Evolutionary conservation across 2,888 invertebrate species (phyloP), one percentile per base, ranked within the genome.

Genomic region (Petrolisthes cinctipes): DNA sequence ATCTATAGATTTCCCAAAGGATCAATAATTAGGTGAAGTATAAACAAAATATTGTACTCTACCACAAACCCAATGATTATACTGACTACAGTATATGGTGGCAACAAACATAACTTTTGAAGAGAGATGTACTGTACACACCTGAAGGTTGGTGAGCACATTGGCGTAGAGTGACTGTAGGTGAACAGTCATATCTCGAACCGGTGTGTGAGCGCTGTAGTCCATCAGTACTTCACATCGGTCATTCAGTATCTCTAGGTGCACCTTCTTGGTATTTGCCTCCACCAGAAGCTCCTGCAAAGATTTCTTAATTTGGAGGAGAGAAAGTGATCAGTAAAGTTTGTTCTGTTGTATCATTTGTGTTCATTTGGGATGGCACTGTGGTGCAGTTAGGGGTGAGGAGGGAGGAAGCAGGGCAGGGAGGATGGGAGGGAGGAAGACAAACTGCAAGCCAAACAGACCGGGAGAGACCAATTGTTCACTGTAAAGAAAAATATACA

Each of bases 151-250:
- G 0, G 96, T 96, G 56, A 97, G 92, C 17, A 97, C 93, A 91
- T 95, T 95, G 0, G 97, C 96, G 92, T 97, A 97, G 87, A 95
- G 95, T 4, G 96, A 95, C 93, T 97, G 97, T 0, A 97, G 93
- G 92, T 96, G 96, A 0, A 97, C 96, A 4, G 97, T 97, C 92
- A 96, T 96, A 92, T 97, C 97, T 51, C 97, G 94, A 0, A 97
- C 96, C 94, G 96, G 95, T 23, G 96, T 95, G 92, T 96, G 96
- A 57, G 97, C 97, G 92, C 97, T 96, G 82, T 96, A 94, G 92
- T 97, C 97, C 95, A 97, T 96, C 0, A 98, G 93, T 82, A 95
- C 94, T 93, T 97, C 97, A 92, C 97, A 97, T 91, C 96, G 95
- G 92, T 97, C 97, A 92, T 96, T 97, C 0, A 98, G 93, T 92